phyloP scores from a whole-genome alignment of 2,888 invertebrate genomes.

The Lasioglossum zephyrum region DNA sequence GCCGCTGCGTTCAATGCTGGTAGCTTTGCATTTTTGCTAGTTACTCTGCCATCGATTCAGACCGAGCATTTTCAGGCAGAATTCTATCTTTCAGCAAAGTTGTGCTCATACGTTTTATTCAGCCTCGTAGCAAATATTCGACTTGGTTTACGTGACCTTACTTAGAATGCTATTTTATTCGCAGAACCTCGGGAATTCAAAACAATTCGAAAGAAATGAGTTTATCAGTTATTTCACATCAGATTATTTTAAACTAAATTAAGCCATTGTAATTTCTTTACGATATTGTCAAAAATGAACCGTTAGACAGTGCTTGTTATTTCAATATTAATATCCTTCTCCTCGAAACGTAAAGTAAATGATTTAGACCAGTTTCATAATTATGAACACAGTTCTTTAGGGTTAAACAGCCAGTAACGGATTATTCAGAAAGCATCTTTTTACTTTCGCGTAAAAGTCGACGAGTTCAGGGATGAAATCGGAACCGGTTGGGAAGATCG shows the following conservation, averaged over 20 bases:
- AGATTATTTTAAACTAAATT: too few relatives aligned
- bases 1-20: background rate
- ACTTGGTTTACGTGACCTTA: background rate
- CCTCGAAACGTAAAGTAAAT: too few relatives aligned
- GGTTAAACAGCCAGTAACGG: background rate
- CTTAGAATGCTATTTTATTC: too few relatives aligned
- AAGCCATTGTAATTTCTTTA: too few relatives aligned
- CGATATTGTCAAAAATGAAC: too few relatives aligned
- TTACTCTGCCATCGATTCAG: background rate
- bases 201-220: too few relatives aligned
- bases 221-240: too few relatives aligned
- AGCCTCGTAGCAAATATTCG: background rate
- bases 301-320: too few relatives aligned
- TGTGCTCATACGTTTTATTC: background rate
- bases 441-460: background rate
- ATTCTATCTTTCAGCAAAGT: background rate
- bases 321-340: too few relatives aligned
- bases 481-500: constrained; percentile 20
- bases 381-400: background rate
- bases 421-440: background rate
- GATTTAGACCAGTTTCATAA: too few relatives aligned
- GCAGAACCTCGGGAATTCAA: background rate
- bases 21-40: background rate
- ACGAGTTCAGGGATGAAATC: background rate
- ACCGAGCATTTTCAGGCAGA: background rate